Evolutionary conservation across 2,113 vertebrate genomes (phyloP).

Genomic region (Cheirogaleus medius): DNA sequence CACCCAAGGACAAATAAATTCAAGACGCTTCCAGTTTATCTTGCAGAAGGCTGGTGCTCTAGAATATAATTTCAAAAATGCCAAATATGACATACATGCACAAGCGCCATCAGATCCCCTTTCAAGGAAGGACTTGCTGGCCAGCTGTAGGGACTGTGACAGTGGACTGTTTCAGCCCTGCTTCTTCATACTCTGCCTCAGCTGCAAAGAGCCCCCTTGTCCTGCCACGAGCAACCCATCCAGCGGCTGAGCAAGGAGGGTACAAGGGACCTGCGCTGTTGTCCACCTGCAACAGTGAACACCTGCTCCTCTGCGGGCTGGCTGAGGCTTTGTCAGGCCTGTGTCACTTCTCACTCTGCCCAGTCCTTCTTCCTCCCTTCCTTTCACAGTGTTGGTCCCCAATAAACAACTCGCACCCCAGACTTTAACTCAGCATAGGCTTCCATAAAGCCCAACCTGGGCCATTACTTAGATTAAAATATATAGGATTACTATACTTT

Average conservation of each 20-base stretch:
- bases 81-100: not conserved
- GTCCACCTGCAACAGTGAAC: not conserved
- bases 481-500: not conserved
- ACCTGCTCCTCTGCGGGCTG: not conserved
- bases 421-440: not conserved
- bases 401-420: not conserved
- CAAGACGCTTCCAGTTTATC: not conserved
- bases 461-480: not conserved
- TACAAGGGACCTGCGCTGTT: not conserved
- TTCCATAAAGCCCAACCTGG: not conserved
- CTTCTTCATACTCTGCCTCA: not conserved
- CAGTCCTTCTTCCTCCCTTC: not conserved
- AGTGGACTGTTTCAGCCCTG: not conserved
- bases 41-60: not conserved
- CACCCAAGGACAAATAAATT: not conserved
- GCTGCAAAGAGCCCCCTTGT: not conserved
- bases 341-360: not conserved
- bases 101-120: not conserved
- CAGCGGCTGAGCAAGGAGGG: not conserved
- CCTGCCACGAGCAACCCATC: not conserved
- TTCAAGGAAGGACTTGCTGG: not conserved
- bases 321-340: not conserved
- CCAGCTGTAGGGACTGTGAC: not conserved
- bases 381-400: not conserved
- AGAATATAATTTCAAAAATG: not conserved